Evolutionary conservation across 1,140 invertebrate species (phyloP), one percentile per base, ranked within the genome.

Genomic region (Pseudobourletiella spinata): DNA sequence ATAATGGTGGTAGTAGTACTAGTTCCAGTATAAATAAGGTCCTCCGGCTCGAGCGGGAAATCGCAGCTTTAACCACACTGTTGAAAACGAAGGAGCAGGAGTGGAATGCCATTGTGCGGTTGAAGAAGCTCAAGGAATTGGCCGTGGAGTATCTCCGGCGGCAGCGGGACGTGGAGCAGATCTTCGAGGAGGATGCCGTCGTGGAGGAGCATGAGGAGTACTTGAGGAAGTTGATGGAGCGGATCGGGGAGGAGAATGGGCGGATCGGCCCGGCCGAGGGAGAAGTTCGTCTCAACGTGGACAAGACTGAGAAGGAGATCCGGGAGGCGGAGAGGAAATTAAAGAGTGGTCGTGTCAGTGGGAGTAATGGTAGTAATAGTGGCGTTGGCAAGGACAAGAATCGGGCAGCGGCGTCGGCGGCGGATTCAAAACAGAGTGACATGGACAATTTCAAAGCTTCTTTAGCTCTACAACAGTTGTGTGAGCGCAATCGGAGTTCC

Each of bases 121-220:
- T 88, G 65, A 86, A 85, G 70, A 89, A 89, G 72, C 77, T 89
- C 0, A 89, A 89, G 75, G 87, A 91, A 72, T 86, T 89, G 71
- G 82, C 86, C 16, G 76, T 87, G 54, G 73, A 85, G 16, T 74
- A 86, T 58, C 74, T 89, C 2, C 75, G 85, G 60, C 79, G 86
- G 54, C 80, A 82, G 61, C 81, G 82, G 68, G 82, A 86, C 68
- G 78, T 86, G 4, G 70, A 82, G 63, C 74, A 74, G 24, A 76
- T 77, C 66, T 28, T 50, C 55, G 61, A 52, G 59, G 61, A 52
- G 59, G 48, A 35, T 58, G 46, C 57, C 20, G 25, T 48, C 14
- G 18, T 46, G 0, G 22, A 35, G 24, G 30, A 44, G 15, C 20
- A 46, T 26, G 30, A 35, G 15, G 32, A 59, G 1, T 44, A 15